Conservation (phyloP, 2,113 vertebrate genomes). For the Cercopithecus mona region DNA sequence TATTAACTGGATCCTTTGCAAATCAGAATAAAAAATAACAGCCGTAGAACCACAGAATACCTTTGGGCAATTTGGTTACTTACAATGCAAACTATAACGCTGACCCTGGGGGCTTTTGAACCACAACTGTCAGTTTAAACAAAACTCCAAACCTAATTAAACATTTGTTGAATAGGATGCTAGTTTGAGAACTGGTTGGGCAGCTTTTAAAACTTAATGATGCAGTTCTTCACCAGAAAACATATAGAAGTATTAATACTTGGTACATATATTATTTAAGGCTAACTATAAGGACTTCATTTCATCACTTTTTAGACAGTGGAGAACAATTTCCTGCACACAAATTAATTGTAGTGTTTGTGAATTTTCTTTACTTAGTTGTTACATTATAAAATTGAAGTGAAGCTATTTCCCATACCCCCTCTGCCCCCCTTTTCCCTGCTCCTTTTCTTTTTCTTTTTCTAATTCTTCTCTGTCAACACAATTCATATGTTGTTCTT, state of each 20-base stretch:
- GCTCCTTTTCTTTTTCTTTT: background rate
- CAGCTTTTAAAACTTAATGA: conserved; percentile 66
- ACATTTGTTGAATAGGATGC: conserved; percentile 51
- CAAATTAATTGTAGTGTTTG: background rate
- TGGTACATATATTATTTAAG: background rate
- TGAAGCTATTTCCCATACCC: background rate
- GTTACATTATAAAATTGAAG: background rate
- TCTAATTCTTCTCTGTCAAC: background rate
- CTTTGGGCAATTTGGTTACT: conserved; percentile 64
- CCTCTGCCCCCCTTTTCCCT: background rate
- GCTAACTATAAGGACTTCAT: background rate
- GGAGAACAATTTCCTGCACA: background rate
- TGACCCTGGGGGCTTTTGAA: conserved; percentile 66
- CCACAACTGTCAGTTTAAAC: conserved; percentile 76
- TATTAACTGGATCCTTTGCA: conserved; percentile 49
- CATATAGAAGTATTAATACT: conserved; percentile 38
- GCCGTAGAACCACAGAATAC: conserved; percentile 55
- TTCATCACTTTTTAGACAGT: conserved; percentile 30
- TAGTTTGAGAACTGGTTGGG: conserved; percentile 67
- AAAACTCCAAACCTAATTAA: conserved; percentile 73
- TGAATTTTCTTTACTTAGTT: background rate
- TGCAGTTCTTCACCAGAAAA: conserved; percentile 42
- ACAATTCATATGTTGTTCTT: background rate
- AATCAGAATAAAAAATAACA: conserved; percentile 62
- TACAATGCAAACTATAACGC: conserved; percentile 63